Evolutionary conservation across 2,113 vertebrate genomes (phyloP), one percentile per base, ranked within the genome.

Genomic region (Gavia stellata): DNA sequence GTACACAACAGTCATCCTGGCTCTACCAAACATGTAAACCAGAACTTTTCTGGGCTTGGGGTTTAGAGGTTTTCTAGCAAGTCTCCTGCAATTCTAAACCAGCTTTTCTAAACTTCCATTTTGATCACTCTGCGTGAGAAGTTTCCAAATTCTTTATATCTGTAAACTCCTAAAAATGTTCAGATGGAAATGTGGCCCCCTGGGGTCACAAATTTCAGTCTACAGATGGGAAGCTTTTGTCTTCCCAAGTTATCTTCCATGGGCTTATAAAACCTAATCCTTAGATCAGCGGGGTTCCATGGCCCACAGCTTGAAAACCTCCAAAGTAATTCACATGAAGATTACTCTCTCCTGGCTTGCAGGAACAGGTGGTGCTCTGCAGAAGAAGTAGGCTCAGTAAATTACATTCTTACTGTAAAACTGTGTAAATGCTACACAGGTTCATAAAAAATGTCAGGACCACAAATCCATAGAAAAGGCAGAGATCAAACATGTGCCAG

Each of bases 171-270:
- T 87, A 91, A 92, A 72, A 91, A 68, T 21, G 42, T 68, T 95
- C 86, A 72, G 78, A 79, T 78, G 72, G 56, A 94, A 95, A 61
- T n/a, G 86, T 68, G 78, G 18, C 56, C 31, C 72, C 93, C 95
- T 87, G 81, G 53, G 68, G 70, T 29, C 49, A 92, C 81, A 82
- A 84, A 92, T 87, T 61, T 91, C 84, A 91, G 68, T 84, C 73
- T 94, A 75, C 93, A 96, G 89, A 92, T 95, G 93, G 94, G 68
- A 96, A 86, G 68, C 63, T 84, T 91, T 96, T 84, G 44, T 67
- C 91, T 95, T 89, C 61, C 56, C 70, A 75, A 84, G 62, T 89
- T 78, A 75, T 91, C 91, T 95, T 95, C 81, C 91, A 89, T 59
- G 70, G 65, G 36, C 29, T 75, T 92, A 25, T 92, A 86, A 89